Percentiles rank a stretch among this genome's conserved stretches.
Conservation (phyloP, 2,797 vertebrate species). For the Lutjanus campechanus region DNA sequence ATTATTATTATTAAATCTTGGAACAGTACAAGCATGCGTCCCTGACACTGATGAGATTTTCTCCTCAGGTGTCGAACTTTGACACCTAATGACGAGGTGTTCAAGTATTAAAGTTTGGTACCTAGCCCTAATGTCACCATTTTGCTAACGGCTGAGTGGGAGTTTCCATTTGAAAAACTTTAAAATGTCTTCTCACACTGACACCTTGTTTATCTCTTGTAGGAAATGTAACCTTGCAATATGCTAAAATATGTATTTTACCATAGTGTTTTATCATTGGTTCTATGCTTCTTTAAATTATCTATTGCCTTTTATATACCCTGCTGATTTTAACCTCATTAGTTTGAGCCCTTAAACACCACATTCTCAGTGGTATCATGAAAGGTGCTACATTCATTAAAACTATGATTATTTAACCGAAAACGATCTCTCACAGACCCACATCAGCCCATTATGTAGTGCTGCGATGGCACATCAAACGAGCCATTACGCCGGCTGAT, state of each 20-base stretch:
- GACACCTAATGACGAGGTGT: no score
- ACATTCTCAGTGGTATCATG: slow-evolving; percentile 7
- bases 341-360: slow-evolving; percentile 15
- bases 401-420: slow-evolving; percentile 49
- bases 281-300: not conserved
- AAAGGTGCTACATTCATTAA: slow-evolving; percentile 34
- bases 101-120: no score
- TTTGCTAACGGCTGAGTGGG: no score
- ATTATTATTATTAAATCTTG: no score
- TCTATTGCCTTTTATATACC: not conserved
- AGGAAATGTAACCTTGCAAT: no score
- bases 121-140: no score
- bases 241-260: not conserved
- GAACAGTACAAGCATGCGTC: no score
- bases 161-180: no score
- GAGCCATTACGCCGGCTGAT: slow-evolving; percentile 67
- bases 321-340: slow-evolving; percentile 6
- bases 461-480: slow-evolving; percentile 73
- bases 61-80: no score
- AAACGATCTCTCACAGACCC: slow-evolving; percentile 52
- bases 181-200: not conserved
- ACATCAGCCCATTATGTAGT: slow-evolving; percentile 38
- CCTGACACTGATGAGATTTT: no score
- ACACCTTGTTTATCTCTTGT: no score
- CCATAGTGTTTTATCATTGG: not conserved